Base-by-base conservation (phyloP, 2,888 invertebrate genomes). In the Plusia festucae region DNA sequence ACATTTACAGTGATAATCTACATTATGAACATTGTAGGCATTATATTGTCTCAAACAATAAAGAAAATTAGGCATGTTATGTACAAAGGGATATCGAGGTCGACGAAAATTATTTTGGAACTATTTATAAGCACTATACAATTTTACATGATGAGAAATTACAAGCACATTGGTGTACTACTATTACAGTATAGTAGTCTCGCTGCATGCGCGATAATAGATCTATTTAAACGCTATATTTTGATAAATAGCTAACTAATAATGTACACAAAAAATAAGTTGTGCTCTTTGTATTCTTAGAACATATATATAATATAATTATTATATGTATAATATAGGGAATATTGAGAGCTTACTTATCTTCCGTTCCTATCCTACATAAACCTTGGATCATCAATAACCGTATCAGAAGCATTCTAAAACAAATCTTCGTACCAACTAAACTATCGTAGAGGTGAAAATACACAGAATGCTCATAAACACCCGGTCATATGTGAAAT, bases 61-160 rank as follows among this genome's bases (percentile, higher is more conserved):
- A 88, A 89, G 80, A 88, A 89, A 71, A 88, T 85, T 87, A 91
- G 89, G 87, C 90, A 84, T 89, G 78, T 86, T 92, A 92, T 94
- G 87, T 94, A 94, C 92, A 93, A 86, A 90, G 88, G 88, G 84
- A 85, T 85, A 85, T 83, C 79, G 78, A 85, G 81, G 79, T 84
- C 79, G 70, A 80, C 80, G 79, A 85, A 86, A 88, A 87, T 85
- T 82, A 85, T 84, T 86, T 76, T 73, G 72, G 72, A 82, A 80
- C 75, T 90, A 91, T 90, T 90, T 91, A 91, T 91, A 91, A 93
- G 93, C 92, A 90, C 90, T 94, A 92, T 93, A 94, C 93, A 93
- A 90, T 87, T 92, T 91, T 92, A 93, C 90, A 91, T 88, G 80
- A 81, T 87, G 79, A 87, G 84, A 86, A 88, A 88, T 87, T 86